phyloP scores from a whole-genome alignment of 2,113 vertebrate species.

The Lycaon pictus region DNA sequence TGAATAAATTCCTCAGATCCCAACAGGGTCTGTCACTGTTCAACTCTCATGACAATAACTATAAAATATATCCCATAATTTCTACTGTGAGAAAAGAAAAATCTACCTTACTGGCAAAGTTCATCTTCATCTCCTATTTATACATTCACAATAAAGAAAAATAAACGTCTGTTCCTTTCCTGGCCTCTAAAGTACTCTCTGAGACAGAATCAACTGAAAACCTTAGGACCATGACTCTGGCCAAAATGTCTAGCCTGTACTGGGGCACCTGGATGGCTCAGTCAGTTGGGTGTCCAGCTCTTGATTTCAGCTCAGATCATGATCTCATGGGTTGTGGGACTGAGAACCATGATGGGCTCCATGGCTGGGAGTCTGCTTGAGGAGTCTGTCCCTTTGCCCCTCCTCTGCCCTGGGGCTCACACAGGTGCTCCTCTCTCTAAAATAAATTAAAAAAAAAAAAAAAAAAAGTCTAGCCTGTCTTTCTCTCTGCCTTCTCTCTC shows the following conservation, averaged over 20 bases:
- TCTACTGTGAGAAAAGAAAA: background rate
- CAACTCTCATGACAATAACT: background rate
- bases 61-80: background rate
- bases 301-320: background rate
- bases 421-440: background rate
- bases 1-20: slow-evolving; percentile 18
- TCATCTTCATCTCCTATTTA: background rate
- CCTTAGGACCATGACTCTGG: too few relatives aligned
- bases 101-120: background rate
- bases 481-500: background rate
- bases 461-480: background rate
- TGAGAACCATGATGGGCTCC: background rate
- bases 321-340: background rate
- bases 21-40: background rate
- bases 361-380: background rate
- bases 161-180: background rate
- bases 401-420: background rate
- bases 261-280: background rate
- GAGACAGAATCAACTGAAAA: background rate
- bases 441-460: background rate
- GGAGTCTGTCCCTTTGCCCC: background rate
- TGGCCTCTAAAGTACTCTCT: background rate
- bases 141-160: background rate
- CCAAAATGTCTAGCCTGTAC: background rate
- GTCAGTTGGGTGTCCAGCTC: background rate